Percentiles rank a stretch among this genome's conserved stretches.
Evolutionary conservation across 1,140 invertebrate species (phyloP).

Genomic region (Theocolax elegans): DNA sequence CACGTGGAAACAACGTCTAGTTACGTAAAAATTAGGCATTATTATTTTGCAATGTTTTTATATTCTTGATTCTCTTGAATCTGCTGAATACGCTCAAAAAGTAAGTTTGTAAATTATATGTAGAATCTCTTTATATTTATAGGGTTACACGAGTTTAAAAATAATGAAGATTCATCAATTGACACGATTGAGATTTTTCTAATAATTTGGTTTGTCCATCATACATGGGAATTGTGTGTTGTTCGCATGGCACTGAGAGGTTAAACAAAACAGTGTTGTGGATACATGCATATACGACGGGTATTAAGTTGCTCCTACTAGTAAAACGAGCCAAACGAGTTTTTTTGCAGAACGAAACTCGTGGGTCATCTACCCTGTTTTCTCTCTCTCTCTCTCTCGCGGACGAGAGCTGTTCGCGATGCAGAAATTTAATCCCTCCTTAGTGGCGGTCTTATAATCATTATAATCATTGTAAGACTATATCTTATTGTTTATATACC

Average conservation of each 20-base stretch:
- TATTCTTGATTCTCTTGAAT: no score
- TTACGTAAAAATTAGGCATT: no score
- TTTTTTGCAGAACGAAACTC: slow-evolving; percentile 43
- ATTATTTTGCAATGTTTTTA: no score
- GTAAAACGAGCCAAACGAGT: slow-evolving; percentile 52
- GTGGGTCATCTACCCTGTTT: slow-evolving; percentile 50
- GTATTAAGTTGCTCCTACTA: slow-evolving; percentile 45
- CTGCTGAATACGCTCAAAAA: no score
- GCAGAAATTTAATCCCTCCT: slow-evolving; percentile 27
- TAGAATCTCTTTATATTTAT: no score
- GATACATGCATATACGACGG: not conserved
- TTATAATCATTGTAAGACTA: not conserved
- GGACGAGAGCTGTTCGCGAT: slow-evolving; percentile 7
- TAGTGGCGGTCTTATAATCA: not conserved
- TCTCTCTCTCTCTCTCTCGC: no score
- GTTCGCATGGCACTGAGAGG: not conserved
- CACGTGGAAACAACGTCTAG: no score
- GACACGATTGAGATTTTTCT: no score
- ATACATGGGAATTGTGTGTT: not conserved
- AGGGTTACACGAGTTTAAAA: no score
- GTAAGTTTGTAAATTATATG: no score
- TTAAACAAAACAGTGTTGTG: slow-evolving; percentile 18
- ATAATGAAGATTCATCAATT: no score
- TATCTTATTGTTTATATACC: not conserved
- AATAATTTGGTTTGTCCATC: no score